phyloP scores from a whole-genome alignment of 2,797 vertebrate species.

The Microchirus variegatus region DNA sequence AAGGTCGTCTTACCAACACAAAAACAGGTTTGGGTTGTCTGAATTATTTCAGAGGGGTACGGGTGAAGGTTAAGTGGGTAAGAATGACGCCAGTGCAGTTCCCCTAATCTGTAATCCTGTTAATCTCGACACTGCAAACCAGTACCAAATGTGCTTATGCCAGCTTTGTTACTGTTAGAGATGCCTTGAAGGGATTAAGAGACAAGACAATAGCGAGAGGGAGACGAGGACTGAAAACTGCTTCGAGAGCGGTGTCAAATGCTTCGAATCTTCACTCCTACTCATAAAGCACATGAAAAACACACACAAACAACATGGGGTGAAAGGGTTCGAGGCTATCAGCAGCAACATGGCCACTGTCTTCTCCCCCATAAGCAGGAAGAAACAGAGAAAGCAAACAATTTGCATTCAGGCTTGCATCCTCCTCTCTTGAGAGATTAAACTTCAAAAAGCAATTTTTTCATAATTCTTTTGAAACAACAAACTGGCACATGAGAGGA shows the following conservation, averaged over 20 bases:
- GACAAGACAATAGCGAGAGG: conserved; percentile 45
- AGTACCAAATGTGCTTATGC: conserved; percentile 73
- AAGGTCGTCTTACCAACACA: not conserved
- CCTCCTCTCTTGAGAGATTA: conserved; percentile 52
- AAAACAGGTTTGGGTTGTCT: conserved; percentile 24
- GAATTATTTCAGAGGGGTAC: conserved; percentile 15
- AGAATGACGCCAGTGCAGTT: conserved; percentile 70
- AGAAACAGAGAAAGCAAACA: conserved; percentile 36
- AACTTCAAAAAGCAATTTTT: conserved; percentile 64
- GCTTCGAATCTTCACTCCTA: not conserved
- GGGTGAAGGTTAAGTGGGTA: conserved; percentile 70
- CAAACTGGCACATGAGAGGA: conserved; percentile 39
- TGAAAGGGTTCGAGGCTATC: conserved; percentile 12
- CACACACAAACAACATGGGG: conserved; percentile 7
- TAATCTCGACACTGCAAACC: conserved; percentile 80
- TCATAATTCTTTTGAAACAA: conserved; percentile 55
- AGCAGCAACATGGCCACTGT: conserved; percentile 2
- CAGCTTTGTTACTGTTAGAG: conserved; percentile 50
- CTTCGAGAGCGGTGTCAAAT: conserved; percentile 7
- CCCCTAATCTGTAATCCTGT: conserved; percentile 82
- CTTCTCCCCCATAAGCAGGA: conserved; percentile 26
- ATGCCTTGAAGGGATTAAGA: conserved; percentile 64
- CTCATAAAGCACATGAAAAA: not conserved
- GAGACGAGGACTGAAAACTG: conserved; percentile 14
- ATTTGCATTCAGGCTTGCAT: conserved; percentile 65